phyloP scores from a whole-genome alignment of 2,888 invertebrate genomes.

The Cataglyphis livida region DNA sequence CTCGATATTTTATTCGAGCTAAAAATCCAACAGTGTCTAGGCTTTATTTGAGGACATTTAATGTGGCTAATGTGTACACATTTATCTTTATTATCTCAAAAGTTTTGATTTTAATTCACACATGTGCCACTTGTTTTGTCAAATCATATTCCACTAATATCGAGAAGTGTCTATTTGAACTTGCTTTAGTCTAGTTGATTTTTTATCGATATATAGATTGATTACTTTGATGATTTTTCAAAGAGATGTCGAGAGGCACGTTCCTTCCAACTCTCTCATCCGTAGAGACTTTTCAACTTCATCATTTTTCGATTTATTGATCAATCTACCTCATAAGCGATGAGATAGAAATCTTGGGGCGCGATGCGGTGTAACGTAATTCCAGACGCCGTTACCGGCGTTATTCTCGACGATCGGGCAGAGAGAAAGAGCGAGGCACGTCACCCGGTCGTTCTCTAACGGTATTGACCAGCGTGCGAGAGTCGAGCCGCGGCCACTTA shows the following conservation, averaged over 20 bases:
- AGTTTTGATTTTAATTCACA: too few relatives aligned
- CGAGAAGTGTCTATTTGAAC: not conserved
- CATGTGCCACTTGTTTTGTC: not conserved
- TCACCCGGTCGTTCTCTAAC: constrained; percentile 69
- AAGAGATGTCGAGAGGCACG: not conserved
- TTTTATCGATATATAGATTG: not conserved
- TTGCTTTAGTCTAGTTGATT: not conserved
- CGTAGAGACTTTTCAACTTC: not conserved
- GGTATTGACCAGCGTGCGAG: constrained; percentile 71
- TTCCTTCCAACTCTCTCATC: not conserved
- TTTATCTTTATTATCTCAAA: too few relatives aligned
- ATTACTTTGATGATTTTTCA: not conserved
- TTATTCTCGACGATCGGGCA: constrained; percentile 3
- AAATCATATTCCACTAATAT: not conserved
- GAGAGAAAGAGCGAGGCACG: constrained; percentile 25
- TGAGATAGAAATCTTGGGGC: not conserved
- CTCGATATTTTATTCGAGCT: too few relatives aligned
- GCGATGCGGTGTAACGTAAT: constrained; percentile 23
- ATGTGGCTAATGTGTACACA: too few relatives aligned
- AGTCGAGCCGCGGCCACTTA: constrained; percentile 75
- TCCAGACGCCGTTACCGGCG: constrained; percentile 45
- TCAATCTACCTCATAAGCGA: not conserved
- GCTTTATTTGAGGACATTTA: too few relatives aligned
- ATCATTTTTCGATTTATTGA: constrained; percentile 16
- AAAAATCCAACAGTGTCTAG: too few relatives aligned